Conservation (phyloP, 2,113 vertebrate genomes). For the Neolamprologus hecqui region DNA sequence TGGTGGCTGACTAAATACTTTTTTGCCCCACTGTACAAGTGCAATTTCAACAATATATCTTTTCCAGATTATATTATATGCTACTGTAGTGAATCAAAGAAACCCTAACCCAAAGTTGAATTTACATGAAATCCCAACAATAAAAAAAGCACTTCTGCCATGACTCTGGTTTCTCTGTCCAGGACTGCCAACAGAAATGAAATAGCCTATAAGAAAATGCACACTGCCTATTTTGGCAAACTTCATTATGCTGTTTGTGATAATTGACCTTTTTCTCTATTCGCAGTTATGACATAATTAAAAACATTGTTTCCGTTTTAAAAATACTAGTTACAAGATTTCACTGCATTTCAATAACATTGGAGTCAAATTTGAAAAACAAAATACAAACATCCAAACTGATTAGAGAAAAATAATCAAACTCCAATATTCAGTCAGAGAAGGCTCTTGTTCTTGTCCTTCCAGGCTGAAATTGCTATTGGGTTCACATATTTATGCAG, state of each 20-base stretch:
- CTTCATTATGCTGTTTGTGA: background rate
- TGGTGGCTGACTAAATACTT: background rate
- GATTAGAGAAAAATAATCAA: background rate
- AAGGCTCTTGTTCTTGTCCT: background rate
- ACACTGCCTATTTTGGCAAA: background rate
- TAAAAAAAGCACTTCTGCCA: background rate
- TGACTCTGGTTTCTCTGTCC: background rate
- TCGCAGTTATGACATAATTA: background rate
- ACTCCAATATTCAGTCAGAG: background rate
- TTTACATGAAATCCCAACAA: background rate
- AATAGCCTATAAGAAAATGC: background rate
- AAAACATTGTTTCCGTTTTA: background rate
- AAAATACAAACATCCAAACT: background rate
- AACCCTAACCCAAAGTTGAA: background rate
- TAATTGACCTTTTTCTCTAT: background rate
- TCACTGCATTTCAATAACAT: background rate
- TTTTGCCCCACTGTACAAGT: background rate
- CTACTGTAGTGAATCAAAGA: background rate
- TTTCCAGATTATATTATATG: background rate
- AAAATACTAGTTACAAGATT: background rate
- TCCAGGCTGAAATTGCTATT: background rate
- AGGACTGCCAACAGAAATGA: background rate
- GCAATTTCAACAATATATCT: background rate
- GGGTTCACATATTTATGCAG: background rate
- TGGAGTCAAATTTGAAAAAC: rapidly evolving